Base-by-base conservation (phyloP, 2,888 invertebrate species). In the Hypsopygia costalis region DNA sequence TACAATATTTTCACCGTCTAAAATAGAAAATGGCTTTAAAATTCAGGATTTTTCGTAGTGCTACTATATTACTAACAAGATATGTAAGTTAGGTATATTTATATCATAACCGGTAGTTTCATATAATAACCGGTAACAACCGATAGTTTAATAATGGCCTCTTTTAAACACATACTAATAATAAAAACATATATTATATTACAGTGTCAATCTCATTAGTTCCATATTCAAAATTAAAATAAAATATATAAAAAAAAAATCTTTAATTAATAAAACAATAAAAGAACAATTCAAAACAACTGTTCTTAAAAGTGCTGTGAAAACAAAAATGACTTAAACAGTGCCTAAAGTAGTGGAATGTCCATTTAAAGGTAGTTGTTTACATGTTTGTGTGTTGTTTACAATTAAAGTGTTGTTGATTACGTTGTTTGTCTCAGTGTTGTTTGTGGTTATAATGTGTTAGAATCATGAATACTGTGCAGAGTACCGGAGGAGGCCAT, bases 391-490 rank as follows among this genome's bases (percentile, higher is more conserved):
- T 29, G 27, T 21, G 9, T 47, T 34, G 20, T 27, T 9, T 16
- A 8, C 25, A 8, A 41, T 38, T 28, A 8, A 20, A 22, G 10
- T 25, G 22, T 16, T 36, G 16, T 21, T 36, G 22, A 11, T 11
- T 11, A 11, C 29, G 21, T 9, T 11, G 36, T 50, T 51, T 40
- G 44, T 39, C 9, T 36, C 11, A 22, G 25, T 36, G 42, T 52
- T 50, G 47, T 48, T 36, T 44, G 43, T 49, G 40, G 37, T 21
- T 41, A 16, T 16, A 16, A 16, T 16, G 16, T 16, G 16, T 16
- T 16, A 16, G 16, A 2, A 58, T 75, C 36, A 92, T 92, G 92
- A 92, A 92, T 63, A 92, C 92, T 1, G 92, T 92, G 30, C 92
- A 92, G 69, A 92, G 92, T 57, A 86, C 91, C 0, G 92, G 91